Evolutionary conservation across 2,888 invertebrate species (phyloP).

Genomic region (Sphaerophoria taeniata): DNA sequence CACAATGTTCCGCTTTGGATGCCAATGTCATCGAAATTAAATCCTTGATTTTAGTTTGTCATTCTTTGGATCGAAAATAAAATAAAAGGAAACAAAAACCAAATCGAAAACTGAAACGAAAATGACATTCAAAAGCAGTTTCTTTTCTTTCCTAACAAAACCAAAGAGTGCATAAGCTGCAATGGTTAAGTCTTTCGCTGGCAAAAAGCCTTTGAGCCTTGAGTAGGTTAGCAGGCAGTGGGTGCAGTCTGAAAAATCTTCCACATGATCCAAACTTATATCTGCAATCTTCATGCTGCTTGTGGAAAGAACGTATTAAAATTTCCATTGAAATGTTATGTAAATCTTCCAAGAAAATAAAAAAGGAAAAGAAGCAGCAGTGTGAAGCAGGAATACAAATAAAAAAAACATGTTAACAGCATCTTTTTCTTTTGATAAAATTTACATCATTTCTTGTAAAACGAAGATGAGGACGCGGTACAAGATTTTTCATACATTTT

Average conservation of each 20-base stretch:
- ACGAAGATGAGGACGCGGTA: neutral
- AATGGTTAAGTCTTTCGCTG: constrained; percentile 44
- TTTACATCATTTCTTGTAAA: neutral
- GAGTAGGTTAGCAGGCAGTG: neutral
- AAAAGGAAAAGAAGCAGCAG: neutral
- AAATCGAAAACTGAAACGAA: neutral
- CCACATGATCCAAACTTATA: constrained; percentile 25
- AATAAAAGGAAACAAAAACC: neutral
- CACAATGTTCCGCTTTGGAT: constrained; percentile 27
- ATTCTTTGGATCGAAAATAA: constrained; percentile 25
- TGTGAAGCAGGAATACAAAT: constrained; percentile 38
- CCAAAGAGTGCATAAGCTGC: constrained; percentile 56
- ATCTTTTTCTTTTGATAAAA: neutral
- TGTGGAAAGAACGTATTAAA: constrained; percentile 34
- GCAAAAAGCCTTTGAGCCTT: neutral
- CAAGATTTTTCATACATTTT: neutral
- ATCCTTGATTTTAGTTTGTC: constrained; percentile 41
- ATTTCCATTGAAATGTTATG: constrained; percentile 45
- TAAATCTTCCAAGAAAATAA: constrained; percentile 43
- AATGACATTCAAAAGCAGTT: no score
- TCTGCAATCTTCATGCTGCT: no score
- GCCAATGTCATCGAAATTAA: constrained; percentile 55
- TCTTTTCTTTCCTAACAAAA: neutral
- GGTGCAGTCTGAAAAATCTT: no score
- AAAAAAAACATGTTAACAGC: constrained; percentile 27